Percentiles rank a stretch among this genome's conserved stretches.
phyloP scores from a whole-genome alignment of 2,888 invertebrate species.

The Phortica magna region DNA sequence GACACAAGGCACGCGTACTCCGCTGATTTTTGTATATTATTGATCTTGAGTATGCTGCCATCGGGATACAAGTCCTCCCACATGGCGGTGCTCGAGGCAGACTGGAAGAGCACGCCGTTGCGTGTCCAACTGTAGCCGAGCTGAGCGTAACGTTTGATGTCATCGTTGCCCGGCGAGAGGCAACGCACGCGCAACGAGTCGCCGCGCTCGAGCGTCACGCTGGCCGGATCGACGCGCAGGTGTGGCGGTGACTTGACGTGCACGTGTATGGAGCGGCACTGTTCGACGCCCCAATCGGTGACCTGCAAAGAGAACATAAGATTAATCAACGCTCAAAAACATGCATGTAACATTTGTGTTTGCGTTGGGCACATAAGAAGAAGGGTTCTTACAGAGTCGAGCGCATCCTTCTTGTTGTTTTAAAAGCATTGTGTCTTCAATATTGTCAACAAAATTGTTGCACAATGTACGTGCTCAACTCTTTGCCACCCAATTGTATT shows the following conservation, averaged over 20 bases:
- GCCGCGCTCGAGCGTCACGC: conserved; percentile 82
- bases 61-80: conserved; percentile 92
- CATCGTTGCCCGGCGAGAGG: conserved; percentile 83
- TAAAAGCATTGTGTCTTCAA: no score
- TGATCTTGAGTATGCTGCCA: conserved; percentile 89
- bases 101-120: conserved; percentile 85
- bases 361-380: no score
- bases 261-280: conserved; percentile 82
- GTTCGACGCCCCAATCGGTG: conserved; percentile 83
- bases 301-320: conserved; percentile 79
- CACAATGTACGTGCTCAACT: no score
- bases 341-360: no score
- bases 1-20: conserved; percentile 87
- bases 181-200: conserved; percentile 79
- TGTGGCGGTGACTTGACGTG: conserved; percentile 82
- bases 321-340: background rate
- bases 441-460: no score
- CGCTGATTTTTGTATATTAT: conserved; percentile 88
- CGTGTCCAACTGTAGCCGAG: conserved; percentile 92
- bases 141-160: conserved; percentile 80
- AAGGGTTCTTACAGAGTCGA: no score
- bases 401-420: no score
- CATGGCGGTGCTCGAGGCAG: conserved; percentile 86
- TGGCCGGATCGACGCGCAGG: conserved; percentile 83
- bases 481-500: no score